Evolutionary conservation across 2,888 invertebrate species (phyloP).

Genomic region (Lycia hirtaria): DNA sequence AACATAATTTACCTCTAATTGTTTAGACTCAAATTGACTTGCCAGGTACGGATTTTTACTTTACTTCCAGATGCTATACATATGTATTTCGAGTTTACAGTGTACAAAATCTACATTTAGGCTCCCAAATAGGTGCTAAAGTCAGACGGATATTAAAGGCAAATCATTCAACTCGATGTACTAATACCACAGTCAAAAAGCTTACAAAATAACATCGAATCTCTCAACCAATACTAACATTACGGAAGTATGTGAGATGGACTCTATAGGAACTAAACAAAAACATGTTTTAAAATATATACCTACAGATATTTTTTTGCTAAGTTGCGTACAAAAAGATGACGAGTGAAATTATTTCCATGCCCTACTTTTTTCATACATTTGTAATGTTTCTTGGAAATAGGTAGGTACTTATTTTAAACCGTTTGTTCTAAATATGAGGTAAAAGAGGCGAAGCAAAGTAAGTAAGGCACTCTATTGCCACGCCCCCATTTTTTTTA

Average conservation of each 20-base stretch:
- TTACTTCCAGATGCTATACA: neutral
- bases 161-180: constrained; percentile 33
- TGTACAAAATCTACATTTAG: constrained; percentile 36
- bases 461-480: constrained; percentile 41
- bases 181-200: constrained; percentile 44
- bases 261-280: constrained; percentile 57
- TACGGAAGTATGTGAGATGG: constrained; percentile 62
- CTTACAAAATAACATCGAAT: constrained; percentile 44
- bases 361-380: constrained; percentile 34
- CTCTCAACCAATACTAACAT: constrained; percentile 30
- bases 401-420: no score
- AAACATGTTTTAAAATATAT: constrained; percentile 36
- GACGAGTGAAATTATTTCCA: constrained; percentile 30
- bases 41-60: constrained; percentile 4
- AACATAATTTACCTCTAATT: no score
- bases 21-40: no score
- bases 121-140: constrained; percentile 29
- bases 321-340: constrained; percentile 48
- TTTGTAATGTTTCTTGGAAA: no score
- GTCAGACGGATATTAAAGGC: constrained; percentile 37
- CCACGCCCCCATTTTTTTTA: constrained; percentile 31
- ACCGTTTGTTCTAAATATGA: no score
- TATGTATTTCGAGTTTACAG: constrained; percentile 3
- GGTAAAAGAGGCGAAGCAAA: constrained; percentile 33
- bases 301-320: constrained; percentile 48